phyloP scores from a whole-genome alignment of 2,888 invertebrate species.

The Pseudococcus longispinus region DNA sequence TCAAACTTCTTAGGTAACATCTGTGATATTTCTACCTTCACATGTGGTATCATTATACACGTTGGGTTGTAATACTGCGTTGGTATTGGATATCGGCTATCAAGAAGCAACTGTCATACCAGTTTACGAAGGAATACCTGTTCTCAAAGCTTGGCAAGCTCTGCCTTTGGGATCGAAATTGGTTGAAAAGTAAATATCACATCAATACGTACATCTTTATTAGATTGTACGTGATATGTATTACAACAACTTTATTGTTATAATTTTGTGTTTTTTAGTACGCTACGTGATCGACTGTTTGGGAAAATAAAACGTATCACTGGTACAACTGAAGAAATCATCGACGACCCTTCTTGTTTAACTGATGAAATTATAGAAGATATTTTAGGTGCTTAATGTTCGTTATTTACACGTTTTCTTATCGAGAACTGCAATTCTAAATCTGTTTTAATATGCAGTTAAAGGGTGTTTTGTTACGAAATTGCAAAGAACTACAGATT shows the following conservation, averaged over 20 bases:
- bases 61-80: slow-evolving; percentile 79
- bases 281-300: slow-evolving; percentile 26
- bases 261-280: background rate
- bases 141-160: slow-evolving; percentile 84
- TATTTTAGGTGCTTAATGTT: slow-evolving; percentile 63
- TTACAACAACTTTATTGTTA: background rate
- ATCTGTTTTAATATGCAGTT: slow-evolving; percentile 65
- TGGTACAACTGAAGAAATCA: background rate
- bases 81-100: slow-evolving; percentile 89
- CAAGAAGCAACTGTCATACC: slow-evolving; percentile 81
- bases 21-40: slow-evolving; percentile 81
- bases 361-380: slow-evolving; percentile 66
- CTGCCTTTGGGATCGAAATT: slow-evolving; percentile 79
- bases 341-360: slow-evolving; percentile 58
- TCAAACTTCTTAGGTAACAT: slow-evolving; percentile 69
- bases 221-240: no score
- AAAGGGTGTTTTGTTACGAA: slow-evolving; percentile 88
- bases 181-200: slow-evolving; percentile 71
- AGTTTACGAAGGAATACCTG: slow-evolving; percentile 85
- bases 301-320: slow-evolving; percentile 49
- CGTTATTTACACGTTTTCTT: background rate
- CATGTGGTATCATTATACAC: slow-evolving; percentile 85
- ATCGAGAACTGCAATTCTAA: background rate
- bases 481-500: slow-evolving; percentile 70
- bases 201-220: no score